Conservation (phyloP, 2,888 invertebrate species). For the Steinernema hermaphroditum region DNA sequence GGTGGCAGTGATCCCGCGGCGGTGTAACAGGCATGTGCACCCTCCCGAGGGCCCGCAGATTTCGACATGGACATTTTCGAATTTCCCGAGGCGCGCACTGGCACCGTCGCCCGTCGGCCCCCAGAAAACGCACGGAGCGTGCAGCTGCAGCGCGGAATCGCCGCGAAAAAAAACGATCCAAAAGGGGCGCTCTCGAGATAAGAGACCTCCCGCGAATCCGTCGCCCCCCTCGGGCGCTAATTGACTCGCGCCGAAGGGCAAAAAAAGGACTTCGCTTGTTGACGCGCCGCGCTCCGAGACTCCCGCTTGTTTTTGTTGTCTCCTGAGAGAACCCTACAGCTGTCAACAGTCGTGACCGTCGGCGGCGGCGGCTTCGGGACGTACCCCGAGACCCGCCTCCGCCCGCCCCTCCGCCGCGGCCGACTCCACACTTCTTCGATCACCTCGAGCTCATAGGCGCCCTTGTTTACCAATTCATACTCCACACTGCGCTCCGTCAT, state of each 20-base stretch:
- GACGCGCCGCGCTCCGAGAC: too few species aligned
- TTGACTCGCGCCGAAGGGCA: constrained; percentile 4
- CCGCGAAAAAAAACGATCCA: background rate
- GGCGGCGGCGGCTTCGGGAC: background rate
- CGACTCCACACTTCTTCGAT: background rate
- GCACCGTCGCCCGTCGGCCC: constrained; percentile 6
- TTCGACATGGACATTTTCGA: constrained; percentile 20
- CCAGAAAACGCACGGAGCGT: background rate
- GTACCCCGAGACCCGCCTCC: background rate
- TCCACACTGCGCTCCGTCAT: background rate
- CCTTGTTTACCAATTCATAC: background rate
- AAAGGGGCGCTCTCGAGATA: background rate
- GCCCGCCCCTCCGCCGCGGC: background rate
- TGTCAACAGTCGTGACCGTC: constrained; percentile 7
- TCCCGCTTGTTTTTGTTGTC: constrained; percentile 24
- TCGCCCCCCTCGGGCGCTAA: background rate
- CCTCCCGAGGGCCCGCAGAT: background rate
- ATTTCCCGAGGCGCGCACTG: background rate
- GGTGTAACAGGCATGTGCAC: constrained; percentile 17
- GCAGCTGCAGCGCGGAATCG: background rate
- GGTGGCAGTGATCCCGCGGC: background rate
- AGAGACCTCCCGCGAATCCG: background rate
- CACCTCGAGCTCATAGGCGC: background rate
- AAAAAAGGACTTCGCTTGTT: background rate
- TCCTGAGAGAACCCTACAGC: background rate